Percentiles rank a stretch among this genome's conserved stretches.
Conservation (phyloP, 2,888 invertebrate genomes). For the Chaitophorus viminalis region DNA sequence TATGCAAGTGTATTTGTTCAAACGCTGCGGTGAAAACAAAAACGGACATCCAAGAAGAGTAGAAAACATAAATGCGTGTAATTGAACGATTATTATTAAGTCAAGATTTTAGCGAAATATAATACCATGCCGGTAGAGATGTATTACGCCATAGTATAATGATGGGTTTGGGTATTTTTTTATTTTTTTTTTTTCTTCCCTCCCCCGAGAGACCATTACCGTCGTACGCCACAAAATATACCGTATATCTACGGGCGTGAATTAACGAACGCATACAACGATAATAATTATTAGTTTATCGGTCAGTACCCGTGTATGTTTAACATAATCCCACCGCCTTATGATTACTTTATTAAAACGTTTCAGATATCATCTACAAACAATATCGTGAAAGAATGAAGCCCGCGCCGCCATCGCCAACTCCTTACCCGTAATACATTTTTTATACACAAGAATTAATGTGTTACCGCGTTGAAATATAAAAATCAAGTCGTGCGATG, state of each 20-base stretch:
- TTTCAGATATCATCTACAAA: constrained; percentile 24
- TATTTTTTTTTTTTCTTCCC: neutral
- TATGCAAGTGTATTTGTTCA: neutral
- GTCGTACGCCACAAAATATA: constrained; percentile 5
- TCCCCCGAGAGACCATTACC: neutral
- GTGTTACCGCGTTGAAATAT: neutral
- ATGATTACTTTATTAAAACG: constrained; percentile 42
- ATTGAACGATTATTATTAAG: constrained; percentile 46
- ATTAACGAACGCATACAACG: constrained; percentile 45
- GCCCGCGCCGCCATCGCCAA: too few species aligned
- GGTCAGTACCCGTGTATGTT: neutral
- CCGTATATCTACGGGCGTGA: constrained; percentile 19
- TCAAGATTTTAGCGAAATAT: constrained; percentile 40
- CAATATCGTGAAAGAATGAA: neutral
- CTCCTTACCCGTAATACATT: neutral
- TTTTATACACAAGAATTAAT: neutral
- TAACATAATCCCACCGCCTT: neutral
- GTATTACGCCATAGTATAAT: constrained; percentile 44
- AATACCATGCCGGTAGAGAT: constrained; percentile 11
- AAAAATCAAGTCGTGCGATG: constrained; percentile 4
- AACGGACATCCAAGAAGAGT: constrained; percentile 43
- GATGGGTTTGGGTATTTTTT: constrained; percentile 17
- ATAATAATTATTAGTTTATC: constrained; percentile 47
- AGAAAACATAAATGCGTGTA: neutral
- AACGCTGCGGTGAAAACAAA: neutral